Base-by-base conservation (phyloP, 2,888 invertebrate genomes). In the Drosophila fungiperda region DNA sequence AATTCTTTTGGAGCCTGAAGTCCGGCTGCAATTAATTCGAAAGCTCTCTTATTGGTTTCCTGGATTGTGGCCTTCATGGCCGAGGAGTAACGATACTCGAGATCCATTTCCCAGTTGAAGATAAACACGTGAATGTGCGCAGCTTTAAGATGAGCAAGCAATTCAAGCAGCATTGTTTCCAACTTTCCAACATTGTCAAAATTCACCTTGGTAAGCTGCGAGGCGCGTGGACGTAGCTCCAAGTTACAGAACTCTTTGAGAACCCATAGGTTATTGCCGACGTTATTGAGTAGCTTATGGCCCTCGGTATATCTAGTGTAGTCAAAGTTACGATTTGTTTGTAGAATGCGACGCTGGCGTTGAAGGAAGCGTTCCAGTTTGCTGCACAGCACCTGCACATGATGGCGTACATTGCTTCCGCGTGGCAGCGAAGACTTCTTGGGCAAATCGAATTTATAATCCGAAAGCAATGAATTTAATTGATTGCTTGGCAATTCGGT, bases 81-180 rank as follows among this genome's bases (percentile, higher is more conserved):
- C 5, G 53, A 9, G 0, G 87, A 89, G n/a, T 76, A 89, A 29
- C 84, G 89, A 68, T 87, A 76, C 38, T 90, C 87, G 1, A 67
- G 59, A 40, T 89, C 89, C 76, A 91, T 89, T 68, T 82, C 83
- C 92, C 92, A 92, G 64, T 91, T 90, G 53, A 86, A 90, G 0
- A 82, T 80, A 55, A 87, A 63, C 7, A 92, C 68, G 29, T 70
- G 67, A 20, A 91, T 40, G 62, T 91, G 83, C 12, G 83, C 72
- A 15, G 89, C 76, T 29, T 91, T 90, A n/a, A 92, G 64, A 58
- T 76, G 78, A 7, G 85, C 86, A 12, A 69, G 82, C 35, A 89
- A 59, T 36, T 77, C 65, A 23, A 63, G 9, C 58, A 92, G 32
- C 26, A 84, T 42, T 0, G 36, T n/a, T 53, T 87, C 84, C 58